Percentiles rank a stretch among this genome's conserved stretches.
Conservation (phyloP, 1,140 invertebrate genomes). For the Halictus rubicundus region DNA sequence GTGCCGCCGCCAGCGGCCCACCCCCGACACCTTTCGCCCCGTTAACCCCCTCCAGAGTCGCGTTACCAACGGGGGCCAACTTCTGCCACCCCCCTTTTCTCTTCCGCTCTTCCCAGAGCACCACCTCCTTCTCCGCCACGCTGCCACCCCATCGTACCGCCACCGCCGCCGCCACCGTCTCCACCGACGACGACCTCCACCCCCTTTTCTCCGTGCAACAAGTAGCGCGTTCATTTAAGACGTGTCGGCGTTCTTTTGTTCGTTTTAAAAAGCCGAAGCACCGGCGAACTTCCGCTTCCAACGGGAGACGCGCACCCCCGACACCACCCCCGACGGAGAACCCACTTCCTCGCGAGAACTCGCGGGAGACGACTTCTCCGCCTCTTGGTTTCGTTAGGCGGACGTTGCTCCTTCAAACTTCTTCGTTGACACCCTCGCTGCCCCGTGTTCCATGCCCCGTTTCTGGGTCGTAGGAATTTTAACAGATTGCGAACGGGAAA, state of each 20-base stretch:
- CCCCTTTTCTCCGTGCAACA: constrained; percentile 77
- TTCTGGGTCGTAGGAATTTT: no score
- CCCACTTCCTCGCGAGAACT: neutral
- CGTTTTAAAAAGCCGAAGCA: constrained; percentile 75
- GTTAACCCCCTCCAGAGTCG: constrained; percentile 46
- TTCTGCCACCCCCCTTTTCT: constrained; percentile 49
- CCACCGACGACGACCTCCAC: constrained; percentile 39
- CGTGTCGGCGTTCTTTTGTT: constrained; percentile 80
- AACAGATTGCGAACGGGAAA: no score
- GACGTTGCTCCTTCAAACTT: no score
- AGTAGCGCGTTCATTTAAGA: constrained; percentile 82
- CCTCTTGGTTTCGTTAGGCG: no score
- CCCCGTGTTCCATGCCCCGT: no score
- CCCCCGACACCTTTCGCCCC: constrained; percentile 53
- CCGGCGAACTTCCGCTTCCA: constrained; percentile 75
- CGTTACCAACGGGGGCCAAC: constrained; percentile 62
- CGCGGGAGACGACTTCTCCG: neutral
- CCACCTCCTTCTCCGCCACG: neutral
- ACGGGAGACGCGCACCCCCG: constrained; percentile 28
- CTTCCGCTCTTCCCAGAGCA: constrained; percentile 17
- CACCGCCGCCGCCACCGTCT: neutral
- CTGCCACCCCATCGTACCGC: neutral
- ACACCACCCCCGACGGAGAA: neutral
- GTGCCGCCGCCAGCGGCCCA: constrained; percentile 33
- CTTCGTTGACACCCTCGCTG: no score